Conservation (phyloP, 2,888 invertebrate genomes). For the Tolmerus cingulatus region DNA sequence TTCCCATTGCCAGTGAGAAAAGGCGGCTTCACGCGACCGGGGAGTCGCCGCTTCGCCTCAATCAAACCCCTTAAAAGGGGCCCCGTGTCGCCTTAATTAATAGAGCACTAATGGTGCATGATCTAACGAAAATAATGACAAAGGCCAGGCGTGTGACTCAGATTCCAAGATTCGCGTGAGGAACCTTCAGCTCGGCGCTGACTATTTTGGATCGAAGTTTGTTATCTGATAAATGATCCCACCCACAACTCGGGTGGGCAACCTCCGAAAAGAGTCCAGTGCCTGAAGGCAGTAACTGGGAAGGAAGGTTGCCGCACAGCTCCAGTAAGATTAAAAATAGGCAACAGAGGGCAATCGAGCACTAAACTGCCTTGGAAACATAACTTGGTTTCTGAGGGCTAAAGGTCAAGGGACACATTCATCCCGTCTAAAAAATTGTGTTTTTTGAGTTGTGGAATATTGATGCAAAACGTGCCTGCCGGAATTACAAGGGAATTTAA, state of each 20-base stretch:
- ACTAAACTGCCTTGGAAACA: background rate
- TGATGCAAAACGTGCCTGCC: background rate
- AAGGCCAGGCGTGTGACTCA: background rate
- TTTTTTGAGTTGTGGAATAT: background rate
- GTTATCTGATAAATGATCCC: background rate
- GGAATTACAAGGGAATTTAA: background rate
- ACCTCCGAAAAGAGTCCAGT: background rate
- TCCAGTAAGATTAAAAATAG: background rate
- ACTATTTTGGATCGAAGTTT: background rate
- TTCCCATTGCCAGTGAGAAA: background rate
- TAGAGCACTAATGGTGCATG: background rate
- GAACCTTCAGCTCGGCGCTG: background rate
- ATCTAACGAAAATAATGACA: background rate
- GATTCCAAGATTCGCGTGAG: background rate
- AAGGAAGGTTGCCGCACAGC: background rate
- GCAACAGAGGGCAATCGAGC: background rate
- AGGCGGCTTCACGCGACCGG: background rate
- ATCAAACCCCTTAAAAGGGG: background rate
- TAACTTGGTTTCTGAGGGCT: background rate
- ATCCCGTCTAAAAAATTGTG: background rate
- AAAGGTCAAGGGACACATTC: background rate
- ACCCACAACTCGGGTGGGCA: background rate
- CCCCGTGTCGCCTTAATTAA: background rate
- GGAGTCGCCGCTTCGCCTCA: background rate
- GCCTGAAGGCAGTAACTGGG: background rate